Base-by-base conservation (phyloP, 2,113 vertebrate genomes). In the Siphamia tubifer region DNA sequence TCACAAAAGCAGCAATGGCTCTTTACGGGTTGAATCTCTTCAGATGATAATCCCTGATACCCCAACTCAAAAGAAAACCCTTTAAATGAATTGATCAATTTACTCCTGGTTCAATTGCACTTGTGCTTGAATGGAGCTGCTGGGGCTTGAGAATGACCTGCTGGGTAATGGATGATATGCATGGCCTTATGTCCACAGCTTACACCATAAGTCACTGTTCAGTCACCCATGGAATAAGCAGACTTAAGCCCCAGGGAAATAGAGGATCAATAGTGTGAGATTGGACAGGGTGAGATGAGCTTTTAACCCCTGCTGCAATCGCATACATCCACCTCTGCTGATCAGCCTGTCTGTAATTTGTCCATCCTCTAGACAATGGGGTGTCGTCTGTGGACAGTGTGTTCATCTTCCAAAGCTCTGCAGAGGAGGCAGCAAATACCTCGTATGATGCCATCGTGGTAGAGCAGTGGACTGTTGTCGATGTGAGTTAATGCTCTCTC, bases 401-500 rank as follows among this genome's bases (percentile, higher is more conserved):
- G 57, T 98, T 99, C 85, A 93, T 99, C 81, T 97, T 99, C 77
- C 95, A 98, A 92, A 89, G 82, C 65, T 89, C 95, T 36, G 87
- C 92, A n/a, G 94, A 94, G 76, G 94, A 96, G 58, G 80, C 60
- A 36, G 88, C 88, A 78, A 81, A 79, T 82, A 1, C 55, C 5
- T 92, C 92, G 68, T 98, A 96, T n/a, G 97, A 99, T 43, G 97
- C 96, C 62, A 98, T 99, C 74, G 97, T 99, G 72, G 96, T 99
- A 3, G 97, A 99, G 77, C 97, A 99, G 85, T 98, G 96, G 95
- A 99, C 96, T 6, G 85, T 96, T 31, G 91, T 99, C 42, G 93
- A 98, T 78, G 97, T 98, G 92, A 76, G 95, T 79, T 49, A 70
- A 62, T 53, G 45, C 45, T 44, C 21, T 28, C 11, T 24, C 8